These are phyloP conservation scores for Empidonax alnorum DNA, from an alignment of 2,113 vertebrate genomes.

Conservation along the genomic window DNA sequence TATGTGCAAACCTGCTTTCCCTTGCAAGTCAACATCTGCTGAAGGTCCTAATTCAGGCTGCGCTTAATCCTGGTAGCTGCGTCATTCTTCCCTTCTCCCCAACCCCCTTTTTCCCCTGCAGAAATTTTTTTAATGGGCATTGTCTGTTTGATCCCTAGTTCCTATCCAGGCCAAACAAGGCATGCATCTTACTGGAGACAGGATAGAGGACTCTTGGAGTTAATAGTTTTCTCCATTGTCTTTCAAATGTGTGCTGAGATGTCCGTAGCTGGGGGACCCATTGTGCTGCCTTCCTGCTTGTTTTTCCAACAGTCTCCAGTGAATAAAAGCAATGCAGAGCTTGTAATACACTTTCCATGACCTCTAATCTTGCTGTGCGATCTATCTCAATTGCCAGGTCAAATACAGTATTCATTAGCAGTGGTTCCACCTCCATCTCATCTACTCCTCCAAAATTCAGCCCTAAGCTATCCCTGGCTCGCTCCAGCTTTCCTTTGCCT, in stretches of 20 bases:
- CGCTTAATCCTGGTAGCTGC: neutral
- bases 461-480: neutral
- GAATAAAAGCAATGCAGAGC: constrained; percentile 49
- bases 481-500: neutral
- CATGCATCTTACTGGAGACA: constrained; percentile 60
- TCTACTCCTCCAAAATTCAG: neutral
- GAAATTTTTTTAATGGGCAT: constrained; percentile 8
- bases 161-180: constrained; percentile 43
- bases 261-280: constrained; percentile 29
- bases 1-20: neutral
- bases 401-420: constrained; percentile 26
- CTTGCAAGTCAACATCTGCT: neutral
- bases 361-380: constrained; percentile 34
- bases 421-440: neutral
- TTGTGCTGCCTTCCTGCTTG: constrained; percentile 70
- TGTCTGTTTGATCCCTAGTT: constrained; percentile 27
- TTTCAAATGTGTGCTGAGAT: constrained; percentile 57
- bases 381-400: constrained; percentile 21
- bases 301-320: constrained; percentile 63
- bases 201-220: constrained; percentile 63
- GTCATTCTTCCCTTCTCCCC: neutral
- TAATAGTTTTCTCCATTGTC: constrained; percentile 68
- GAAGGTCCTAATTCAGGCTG: neutral
- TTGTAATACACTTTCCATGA: constrained; percentile 61
- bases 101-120: constrained; percentile 15